Percentiles rank a stretch among this genome's conserved stretches.
Evolutionary conservation across 2,113 vertebrate species (phyloP).

Genomic region (Xerus inauris): DNA sequence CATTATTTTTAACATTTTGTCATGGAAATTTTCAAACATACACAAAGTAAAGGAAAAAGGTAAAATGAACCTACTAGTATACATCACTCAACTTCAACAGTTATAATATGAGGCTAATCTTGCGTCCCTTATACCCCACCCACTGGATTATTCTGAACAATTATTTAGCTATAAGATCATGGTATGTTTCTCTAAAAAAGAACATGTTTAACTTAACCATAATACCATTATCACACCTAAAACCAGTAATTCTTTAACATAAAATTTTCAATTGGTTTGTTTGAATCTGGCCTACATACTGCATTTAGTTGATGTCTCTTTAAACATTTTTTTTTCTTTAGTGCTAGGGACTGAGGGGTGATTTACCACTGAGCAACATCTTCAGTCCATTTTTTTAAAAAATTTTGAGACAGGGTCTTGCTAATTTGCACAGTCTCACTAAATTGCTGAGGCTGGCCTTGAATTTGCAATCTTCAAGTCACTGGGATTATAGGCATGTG

Average conservation of each 20-base stretch:
- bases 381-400: background rate
- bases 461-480: background rate
- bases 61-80: background rate
- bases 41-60: constrained; percentile 7
- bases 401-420: background rate
- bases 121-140: background rate
- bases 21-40: constrained; percentile 13
- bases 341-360: background rate
- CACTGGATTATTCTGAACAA: constrained; percentile 28
- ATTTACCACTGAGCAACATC: background rate
- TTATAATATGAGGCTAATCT: background rate
- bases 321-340: background rate
- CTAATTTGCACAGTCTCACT: background rate
- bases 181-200: background rate
- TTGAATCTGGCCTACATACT: background rate
- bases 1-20: background rate
- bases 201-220: background rate
- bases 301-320: background rate
- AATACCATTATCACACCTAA: constrained; percentile 1
- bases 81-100: background rate
- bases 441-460: background rate
- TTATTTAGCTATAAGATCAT: constrained; percentile 14
- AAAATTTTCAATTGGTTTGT: constrained; percentile 6
- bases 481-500: background rate
- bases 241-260: background rate